Base-by-base conservation (phyloP, 2,113 vertebrate genomes). In the Salvelinus sp. region DNA sequence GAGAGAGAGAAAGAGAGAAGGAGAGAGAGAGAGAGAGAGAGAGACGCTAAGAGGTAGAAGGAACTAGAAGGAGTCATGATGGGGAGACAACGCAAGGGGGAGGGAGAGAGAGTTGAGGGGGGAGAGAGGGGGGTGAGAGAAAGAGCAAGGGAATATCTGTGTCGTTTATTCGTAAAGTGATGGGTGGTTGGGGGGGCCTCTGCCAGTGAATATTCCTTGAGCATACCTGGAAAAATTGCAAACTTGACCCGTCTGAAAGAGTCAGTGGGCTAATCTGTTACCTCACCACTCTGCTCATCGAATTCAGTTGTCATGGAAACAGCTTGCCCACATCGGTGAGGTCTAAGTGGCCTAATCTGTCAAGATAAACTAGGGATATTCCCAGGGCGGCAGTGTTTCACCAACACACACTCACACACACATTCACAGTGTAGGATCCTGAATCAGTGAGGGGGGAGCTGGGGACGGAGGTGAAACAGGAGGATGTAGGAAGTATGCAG, bases 271-370 rank as follows among this genome's bases (percentile, higher is more conserved):
- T 44, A 44, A 44, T 44, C 2, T 44, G 38, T 44, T 44, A 44
- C 38, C 2, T 12, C 38, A 9, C 9, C 38, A 9, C 28, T 20
- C 66, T 68, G 80, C 86, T 82, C 69, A 75, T 83, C 77, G 83
- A 79, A 82, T 82, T 79, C 57, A 74, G 81, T 85, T 87, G 80
- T 82, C 82, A 88, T 86, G 88, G 86, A 84, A 91, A 90, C 86
- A 85, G 86, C 81, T 69, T 78, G 87, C 76, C 81, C 83, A 88
- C 79, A 78, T 84, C 65, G 82, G 27, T 77, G 79, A 79, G 84
- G 79, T 88, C 89, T 92, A 92, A 90, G 87, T 79, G 30, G 87
- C 82, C 91, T 93, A 93, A 92, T 92, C 91, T 88, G 87, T 83
- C 60, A n/a, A 87, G 88, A 91, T 91, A 85, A 92, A 92, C 83